Percentiles rank a stretch among this genome's conserved stretches.
phyloP scores from a whole-genome alignment of 1,140 invertebrate species.

The Camponotus floridanus region DNA sequence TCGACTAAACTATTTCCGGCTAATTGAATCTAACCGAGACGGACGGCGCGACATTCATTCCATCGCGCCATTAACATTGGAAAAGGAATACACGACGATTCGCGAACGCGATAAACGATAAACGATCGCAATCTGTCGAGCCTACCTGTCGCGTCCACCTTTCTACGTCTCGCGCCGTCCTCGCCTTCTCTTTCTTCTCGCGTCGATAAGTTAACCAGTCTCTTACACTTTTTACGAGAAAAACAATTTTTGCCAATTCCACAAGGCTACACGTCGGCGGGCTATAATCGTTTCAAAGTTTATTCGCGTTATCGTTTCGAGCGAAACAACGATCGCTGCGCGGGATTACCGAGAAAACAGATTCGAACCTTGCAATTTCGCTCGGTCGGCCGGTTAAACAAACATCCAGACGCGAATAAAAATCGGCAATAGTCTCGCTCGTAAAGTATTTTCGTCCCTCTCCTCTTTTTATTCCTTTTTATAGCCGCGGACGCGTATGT shows the following conservation, averaged over 20 bases:
- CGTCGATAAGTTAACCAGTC: neutral
- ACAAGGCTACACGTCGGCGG: neutral
- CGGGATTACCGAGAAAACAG: conserved; percentile 68
- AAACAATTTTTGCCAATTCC: neutral
- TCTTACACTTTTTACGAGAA: too few species aligned
- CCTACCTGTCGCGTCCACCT: too few species aligned
- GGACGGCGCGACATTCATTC: conserved; percentile 16
- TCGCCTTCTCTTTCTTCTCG: neutral
- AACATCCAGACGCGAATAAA: neutral
- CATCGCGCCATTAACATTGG: conserved; percentile 22
- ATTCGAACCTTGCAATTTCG: neutral
- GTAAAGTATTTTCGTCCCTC: neutral
- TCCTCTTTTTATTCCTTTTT: too few species aligned
- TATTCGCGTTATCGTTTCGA: too few species aligned
- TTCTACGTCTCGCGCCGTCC: too few species aligned
- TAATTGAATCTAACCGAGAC: conserved; percentile 31
- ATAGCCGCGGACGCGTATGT: too few species aligned
- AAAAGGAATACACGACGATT: too few species aligned
- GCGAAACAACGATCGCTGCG: too few species aligned
- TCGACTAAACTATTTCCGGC: conserved; percentile 50
- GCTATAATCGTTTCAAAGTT: conserved; percentile 21
- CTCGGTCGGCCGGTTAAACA: neutral
- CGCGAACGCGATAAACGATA: too few species aligned
- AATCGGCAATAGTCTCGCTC: neutral
- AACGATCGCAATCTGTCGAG: too few species aligned